phyloP scores from a whole-genome alignment of 2,888 invertebrate species.

The Ornithoptera alexandrae region DNA sequence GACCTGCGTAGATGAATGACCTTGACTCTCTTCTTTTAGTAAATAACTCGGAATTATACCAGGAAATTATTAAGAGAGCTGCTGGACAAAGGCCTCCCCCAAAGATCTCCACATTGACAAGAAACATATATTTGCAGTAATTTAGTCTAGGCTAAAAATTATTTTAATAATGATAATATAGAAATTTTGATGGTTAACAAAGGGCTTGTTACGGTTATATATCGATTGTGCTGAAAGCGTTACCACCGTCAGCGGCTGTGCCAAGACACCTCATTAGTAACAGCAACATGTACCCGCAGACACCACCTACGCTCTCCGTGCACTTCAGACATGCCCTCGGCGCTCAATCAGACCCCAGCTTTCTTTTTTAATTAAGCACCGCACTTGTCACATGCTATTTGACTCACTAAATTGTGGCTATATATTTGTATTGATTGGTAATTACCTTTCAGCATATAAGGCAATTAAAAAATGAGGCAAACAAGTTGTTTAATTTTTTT shows the following conservation, averaged over 20 bases:
- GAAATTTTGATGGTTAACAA: not conserved
- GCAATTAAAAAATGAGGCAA: not conserved
- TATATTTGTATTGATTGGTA: constrained; percentile 16
- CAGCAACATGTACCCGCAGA: constrained; percentile 21
- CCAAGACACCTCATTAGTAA: constrained; percentile 29
- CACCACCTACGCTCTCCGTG: constrained; percentile 20
- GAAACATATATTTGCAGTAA: no score
- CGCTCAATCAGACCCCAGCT: constrained; percentile 26
- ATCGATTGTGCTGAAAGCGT: constrained; percentile 1
- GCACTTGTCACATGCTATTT: constrained; percentile 17
- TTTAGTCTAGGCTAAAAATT: no score
- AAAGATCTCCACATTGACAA: no score
- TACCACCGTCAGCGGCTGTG: constrained; percentile 12
- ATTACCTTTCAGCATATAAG: not conserved
- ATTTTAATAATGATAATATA: not conserved
- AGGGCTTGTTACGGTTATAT: constrained; percentile 1
- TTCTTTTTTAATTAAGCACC: constrained; percentile 29
- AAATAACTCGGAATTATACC: no score
- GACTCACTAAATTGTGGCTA: constrained; percentile 28
- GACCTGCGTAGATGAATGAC: no score
- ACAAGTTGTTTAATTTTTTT: not conserved
- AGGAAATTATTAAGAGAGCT: no score
- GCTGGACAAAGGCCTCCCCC: no score
- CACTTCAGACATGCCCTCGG: constrained; percentile 25
- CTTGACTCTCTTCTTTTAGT: no score